These are phyloP conservation scores for Onychorhynchus coronatus DNA, from an alignment of 2,113 vertebrate species.

Conservation along the genomic window DNA sequence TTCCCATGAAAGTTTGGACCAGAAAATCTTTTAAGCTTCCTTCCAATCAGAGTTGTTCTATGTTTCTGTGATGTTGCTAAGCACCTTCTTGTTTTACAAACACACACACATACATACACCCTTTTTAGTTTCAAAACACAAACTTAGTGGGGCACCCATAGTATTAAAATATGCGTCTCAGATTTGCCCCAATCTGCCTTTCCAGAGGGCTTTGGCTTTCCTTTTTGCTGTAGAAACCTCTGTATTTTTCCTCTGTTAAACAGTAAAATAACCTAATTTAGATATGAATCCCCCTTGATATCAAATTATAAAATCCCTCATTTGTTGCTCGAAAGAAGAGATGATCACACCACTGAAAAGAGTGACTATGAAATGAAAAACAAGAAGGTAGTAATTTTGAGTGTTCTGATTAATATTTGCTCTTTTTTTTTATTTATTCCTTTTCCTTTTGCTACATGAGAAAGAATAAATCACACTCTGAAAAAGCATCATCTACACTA, in stretches of 20 bases:
- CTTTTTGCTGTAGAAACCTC: neutral
- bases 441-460: neutral
- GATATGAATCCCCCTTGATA: neutral
- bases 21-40: neutral
- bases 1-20: neutral
- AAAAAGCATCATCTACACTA: neutral
- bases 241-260: neutral
- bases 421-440: neutral
- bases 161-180: neutral
- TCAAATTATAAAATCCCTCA: neutral
- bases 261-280: neutral
- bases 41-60: neutral
- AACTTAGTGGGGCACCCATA: neutral
- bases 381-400: neutral
- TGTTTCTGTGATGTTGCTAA: neutral
- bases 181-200: neutral
- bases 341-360: neutral
- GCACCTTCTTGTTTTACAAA: neutral
- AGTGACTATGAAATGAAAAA: accelerated
- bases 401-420: neutral
- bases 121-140: neutral
- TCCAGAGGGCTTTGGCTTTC: neutral
- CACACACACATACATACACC: neutral
- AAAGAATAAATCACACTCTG: neutral
- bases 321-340: neutral